Conservation (phyloP, 2,113 vertebrate genomes). For the Melanerpes aurifrons region DNA sequence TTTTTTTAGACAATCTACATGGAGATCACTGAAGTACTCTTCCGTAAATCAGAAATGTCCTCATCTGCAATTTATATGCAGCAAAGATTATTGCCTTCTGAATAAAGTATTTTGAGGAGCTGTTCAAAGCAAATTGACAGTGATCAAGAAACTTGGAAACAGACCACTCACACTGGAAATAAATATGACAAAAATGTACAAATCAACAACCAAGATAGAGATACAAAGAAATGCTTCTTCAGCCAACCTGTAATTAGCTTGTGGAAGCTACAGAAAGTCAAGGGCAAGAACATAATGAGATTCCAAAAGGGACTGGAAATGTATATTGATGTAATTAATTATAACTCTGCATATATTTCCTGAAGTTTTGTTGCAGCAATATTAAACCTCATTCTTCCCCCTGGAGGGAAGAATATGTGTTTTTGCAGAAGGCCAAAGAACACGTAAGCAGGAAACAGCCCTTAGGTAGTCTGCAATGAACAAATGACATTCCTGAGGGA, state of each 20-base stretch:
- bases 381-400: conserved; percentile 19
- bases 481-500: conserved; percentile 55
- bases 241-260: conserved; percentile 44
- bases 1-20: not conserved
- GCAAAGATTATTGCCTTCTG: not conserved
- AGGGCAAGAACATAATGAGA: conserved; percentile 49
- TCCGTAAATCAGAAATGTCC: not conserved
- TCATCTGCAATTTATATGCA: not conserved
- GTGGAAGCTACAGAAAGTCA: conserved; percentile 24
- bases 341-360: conserved; percentile 33
- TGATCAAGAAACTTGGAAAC: conserved; percentile 1
- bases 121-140: not conserved
- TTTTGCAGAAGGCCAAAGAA: conserved; percentile 48
- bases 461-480: conserved; percentile 56
- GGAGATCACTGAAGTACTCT: not conserved
- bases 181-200: not conserved
- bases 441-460: conserved; percentile 47
- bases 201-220: not conserved
- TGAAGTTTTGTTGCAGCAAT: conserved; percentile 5
- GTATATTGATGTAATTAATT: conserved; percentile 58
- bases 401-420: not conserved
- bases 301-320: conserved; percentile 34
- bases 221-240: conserved; percentile 11
- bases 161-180: not conserved
- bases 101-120: conserved; percentile 9